Evolutionary conservation across 2,113 vertebrate genomes (phyloP).

Genomic region (Centropus bengalensis): DNA sequence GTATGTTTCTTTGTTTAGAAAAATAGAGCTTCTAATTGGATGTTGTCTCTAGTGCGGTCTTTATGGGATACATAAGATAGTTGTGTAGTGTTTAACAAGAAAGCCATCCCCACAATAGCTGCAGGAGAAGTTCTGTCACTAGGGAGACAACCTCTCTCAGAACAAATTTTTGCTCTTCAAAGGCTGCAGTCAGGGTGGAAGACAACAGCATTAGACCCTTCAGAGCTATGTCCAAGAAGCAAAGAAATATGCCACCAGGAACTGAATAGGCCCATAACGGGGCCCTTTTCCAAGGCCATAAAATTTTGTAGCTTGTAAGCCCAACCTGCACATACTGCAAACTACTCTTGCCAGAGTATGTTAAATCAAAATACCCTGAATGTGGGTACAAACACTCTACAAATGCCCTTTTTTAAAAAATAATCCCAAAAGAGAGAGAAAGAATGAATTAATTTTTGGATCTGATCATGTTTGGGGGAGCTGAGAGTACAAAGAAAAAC

Average conservation of each 20-base stretch:
- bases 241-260: neutral
- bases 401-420: neutral
- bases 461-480: neutral
- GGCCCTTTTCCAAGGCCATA: neutral
- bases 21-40: neutral
- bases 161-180: neutral
- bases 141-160: neutral
- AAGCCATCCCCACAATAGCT: neutral
- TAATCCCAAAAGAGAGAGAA: neutral
- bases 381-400: neutral
- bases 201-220: neutral
- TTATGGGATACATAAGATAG: neutral
- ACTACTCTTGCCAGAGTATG: neutral
- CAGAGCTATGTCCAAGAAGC: neutral
- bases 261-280: neutral
- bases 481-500: neutral
- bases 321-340: neutral
- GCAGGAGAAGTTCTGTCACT: neutral
- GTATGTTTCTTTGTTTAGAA: neutral
- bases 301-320: neutral
- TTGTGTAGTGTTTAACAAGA: neutral
- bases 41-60: neutral
- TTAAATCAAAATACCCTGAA: neutral
- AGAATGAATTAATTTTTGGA: neutral
- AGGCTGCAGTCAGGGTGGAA: neutral